phyloP scores from a whole-genome alignment of 2,888 invertebrate genomes.

The Meiosimyza decipiens region DNA sequence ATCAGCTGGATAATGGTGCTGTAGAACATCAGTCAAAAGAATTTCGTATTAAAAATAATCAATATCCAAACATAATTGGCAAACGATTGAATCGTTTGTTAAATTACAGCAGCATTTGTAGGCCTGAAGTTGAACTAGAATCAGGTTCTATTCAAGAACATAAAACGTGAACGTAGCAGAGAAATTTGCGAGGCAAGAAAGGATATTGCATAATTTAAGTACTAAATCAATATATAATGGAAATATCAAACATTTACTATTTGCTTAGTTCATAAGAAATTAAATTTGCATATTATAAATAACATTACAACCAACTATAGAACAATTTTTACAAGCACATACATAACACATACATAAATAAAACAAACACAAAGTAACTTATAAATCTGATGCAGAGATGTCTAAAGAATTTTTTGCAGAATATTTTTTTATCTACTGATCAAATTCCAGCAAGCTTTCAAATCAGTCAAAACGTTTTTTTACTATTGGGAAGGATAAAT shows the following conservation, averaged over 20 bases:
- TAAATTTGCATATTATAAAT: background rate
- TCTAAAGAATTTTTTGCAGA: background rate
- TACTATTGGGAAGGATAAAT: too few relatives aligned
- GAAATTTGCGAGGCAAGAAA: constrained; percentile 32
- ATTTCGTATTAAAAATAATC: constrained; percentile 81
- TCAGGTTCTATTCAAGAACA: background rate
- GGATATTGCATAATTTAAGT: too few relatives aligned
- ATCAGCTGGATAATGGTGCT: constrained; percentile 90
- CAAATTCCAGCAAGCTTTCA: too few relatives aligned
- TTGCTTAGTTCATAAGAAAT: constrained; percentile 17
- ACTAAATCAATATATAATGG: background rate
- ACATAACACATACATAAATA: too few relatives aligned
- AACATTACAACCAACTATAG: too few relatives aligned
- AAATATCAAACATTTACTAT: constrained; percentile 4
- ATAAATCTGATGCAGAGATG: background rate
- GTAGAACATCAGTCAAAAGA: constrained; percentile 94
- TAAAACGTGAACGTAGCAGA: constrained; percentile 18
- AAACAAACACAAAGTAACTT: background rate
- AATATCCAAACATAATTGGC: constrained; percentile 83
- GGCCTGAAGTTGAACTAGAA: constrained; percentile 40
- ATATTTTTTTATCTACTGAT: background rate
- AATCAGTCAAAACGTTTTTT: too few relatives aligned
- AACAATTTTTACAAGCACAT: too few relatives aligned
- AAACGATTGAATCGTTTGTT: constrained; percentile 76
- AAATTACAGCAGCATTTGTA: constrained; percentile 55